phyloP scores from a whole-genome alignment of 2,888 invertebrate genomes.

The Apotomis capreana region DNA sequence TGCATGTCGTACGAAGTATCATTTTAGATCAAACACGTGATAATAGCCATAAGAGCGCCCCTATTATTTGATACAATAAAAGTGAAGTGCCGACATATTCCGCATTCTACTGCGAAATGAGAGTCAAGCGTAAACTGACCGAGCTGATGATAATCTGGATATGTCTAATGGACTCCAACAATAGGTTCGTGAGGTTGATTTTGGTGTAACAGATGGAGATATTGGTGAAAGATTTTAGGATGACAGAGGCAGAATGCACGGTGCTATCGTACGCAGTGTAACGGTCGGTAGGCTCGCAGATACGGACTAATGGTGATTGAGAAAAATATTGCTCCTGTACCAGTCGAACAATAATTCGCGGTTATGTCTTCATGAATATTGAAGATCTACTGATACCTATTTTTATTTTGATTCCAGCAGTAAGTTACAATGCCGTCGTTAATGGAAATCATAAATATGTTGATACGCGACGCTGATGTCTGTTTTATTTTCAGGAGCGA shows the following conservation, averaged over 20 bases:
- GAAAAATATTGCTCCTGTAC: slow-evolving; percentile 79
- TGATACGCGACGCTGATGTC: slow-evolving; percentile 48
- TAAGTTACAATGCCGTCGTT: slow-evolving; percentile 55
- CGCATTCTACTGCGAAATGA: slow-evolving; percentile 77
- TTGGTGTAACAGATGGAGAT: slow-evolving; percentile 44
- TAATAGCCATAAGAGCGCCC: slow-evolving; percentile 82
- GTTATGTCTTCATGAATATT: slow-evolving; percentile 83
- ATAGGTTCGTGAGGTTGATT: slow-evolving; percentile 45
- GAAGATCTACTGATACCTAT: slow-evolving; percentile 73
- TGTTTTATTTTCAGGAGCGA: slow-evolving; percentile 54
- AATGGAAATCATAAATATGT: slow-evolving; percentile 64
- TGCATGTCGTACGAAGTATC: slow-evolving; percentile 74
- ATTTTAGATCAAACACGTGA: slow-evolving; percentile 84
- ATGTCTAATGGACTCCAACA: slow-evolving; percentile 49
- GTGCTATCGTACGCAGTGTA: slow-evolving; percentile 67
- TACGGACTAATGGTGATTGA: slow-evolving; percentile 83
- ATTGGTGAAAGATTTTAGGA: slow-evolving; percentile 65
- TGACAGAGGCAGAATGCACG: slow-evolving; percentile 56
- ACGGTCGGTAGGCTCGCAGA: slow-evolving; percentile 77
- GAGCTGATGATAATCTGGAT: slow-evolving; percentile 49
- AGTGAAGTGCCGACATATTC: slow-evolving; percentile 83
- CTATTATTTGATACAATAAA: slow-evolving; percentile 84
- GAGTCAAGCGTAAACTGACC: slow-evolving; percentile 58
- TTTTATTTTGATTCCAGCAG: slow-evolving; percentile 73
- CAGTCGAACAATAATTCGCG: slow-evolving; percentile 72